Percentiles rank a stretch among this genome's conserved stretches.
Conservation (phyloP, 1,140 invertebrate species). For the Drosophila repletoides region DNA sequence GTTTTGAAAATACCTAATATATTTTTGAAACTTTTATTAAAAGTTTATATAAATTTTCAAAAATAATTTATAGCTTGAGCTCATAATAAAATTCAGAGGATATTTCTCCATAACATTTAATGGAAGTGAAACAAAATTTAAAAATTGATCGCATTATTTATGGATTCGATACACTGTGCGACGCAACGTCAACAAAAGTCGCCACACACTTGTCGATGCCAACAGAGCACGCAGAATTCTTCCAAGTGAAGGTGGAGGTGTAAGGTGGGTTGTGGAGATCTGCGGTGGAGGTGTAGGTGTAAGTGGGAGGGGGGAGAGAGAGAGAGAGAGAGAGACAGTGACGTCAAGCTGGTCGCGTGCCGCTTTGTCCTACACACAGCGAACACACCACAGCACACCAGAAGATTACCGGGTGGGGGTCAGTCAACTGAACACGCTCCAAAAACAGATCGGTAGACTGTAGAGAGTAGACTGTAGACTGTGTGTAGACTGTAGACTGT, state of each 20-base stretch:
- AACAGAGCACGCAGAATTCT: slow-evolving; percentile 61
- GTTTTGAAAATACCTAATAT: too few relatives aligned
- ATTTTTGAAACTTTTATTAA: too few relatives aligned
- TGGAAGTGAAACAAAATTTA: too few relatives aligned
- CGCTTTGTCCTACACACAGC: slow-evolving; percentile 66
- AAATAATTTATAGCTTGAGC: too few relatives aligned
- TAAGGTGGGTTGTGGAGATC: background rate
- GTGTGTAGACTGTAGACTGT: too few relatives aligned
- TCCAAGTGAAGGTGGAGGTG: background rate
- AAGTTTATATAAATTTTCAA: too few relatives aligned
- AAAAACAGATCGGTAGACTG: slow-evolving; percentile 49
- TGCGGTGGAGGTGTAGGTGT: slow-evolving; percentile 12
- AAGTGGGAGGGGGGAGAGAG: slow-evolving; percentile 43
- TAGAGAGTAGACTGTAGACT: background rate
- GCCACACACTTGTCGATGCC: slow-evolving; percentile 68
- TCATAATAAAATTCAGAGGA: too few relatives aligned
- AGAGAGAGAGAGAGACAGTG: too few relatives aligned
- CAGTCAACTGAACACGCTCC: slow-evolving; percentile 65
- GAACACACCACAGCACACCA: background rate
- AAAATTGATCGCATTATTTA: too few relatives aligned
- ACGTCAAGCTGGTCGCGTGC: slow-evolving; percentile 64
- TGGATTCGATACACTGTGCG: too few relatives aligned
- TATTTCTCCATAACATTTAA: too few relatives aligned
- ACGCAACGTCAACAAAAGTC: slow-evolving; percentile 45
- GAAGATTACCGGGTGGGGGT: slow-evolving; percentile 36